Percentiles rank a stretch among this genome's conserved stretches.
These are phyloP conservation scores for Synergus itoensis DNA, from an alignment of 2,888 invertebrate genomes.

Conservation along the genomic window DNA sequence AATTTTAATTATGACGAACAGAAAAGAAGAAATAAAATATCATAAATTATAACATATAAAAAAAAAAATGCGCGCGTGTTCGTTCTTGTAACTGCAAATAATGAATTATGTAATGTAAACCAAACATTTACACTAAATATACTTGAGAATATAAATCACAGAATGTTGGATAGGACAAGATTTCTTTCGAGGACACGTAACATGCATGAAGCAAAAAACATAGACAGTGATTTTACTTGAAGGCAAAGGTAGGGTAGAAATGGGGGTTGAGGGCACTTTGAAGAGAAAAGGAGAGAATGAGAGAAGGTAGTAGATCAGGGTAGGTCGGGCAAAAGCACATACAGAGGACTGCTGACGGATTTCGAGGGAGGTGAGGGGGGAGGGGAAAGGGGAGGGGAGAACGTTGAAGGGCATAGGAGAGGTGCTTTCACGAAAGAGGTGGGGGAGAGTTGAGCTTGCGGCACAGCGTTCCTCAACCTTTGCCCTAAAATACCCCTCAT, in stretches of 20 bases:
- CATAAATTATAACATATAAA: no score
- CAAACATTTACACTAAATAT: neutral
- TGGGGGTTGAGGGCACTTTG: neutral
- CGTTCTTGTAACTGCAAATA: no score
- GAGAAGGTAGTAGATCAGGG: conserved; percentile 23
- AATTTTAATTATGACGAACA: no score
- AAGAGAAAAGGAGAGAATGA: neutral
- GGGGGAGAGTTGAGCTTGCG: conserved; percentile 56
- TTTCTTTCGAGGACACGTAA: neutral
- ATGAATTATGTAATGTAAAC: neutral
- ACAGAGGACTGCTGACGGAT: conserved; percentile 38
- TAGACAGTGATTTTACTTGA: neutral
- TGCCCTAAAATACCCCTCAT: conserved; percentile 74
- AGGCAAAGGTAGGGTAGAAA: neutral
- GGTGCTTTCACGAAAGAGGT: conserved; percentile 41
- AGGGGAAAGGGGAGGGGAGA: conserved; percentile 53
- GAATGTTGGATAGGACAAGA: neutral
- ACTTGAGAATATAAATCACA: neutral
- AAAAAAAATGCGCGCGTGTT: no score
- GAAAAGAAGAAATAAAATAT: no score
- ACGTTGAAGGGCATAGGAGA: conserved; percentile 53
- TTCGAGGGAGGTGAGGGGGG: conserved; percentile 57
- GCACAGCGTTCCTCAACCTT: conserved; percentile 76
- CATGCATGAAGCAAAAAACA: neutral
- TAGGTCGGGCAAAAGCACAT: conserved; percentile 41